phyloP scores from a whole-genome alignment of 2,797 vertebrate genomes.

The Triplophysa yarkandensis region DNA sequence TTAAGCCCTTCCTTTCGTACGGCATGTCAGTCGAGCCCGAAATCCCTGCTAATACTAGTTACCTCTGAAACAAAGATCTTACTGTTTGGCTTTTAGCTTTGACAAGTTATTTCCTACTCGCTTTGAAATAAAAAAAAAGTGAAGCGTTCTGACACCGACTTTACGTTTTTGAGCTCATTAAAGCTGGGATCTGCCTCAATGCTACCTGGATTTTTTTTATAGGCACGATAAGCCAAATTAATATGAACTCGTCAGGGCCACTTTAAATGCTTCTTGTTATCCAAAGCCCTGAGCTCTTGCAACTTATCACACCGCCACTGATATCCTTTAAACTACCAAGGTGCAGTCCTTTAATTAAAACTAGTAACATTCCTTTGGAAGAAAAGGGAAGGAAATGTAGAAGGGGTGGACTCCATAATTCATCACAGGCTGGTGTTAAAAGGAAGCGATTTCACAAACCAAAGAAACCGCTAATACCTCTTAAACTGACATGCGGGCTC shows the following conservation, averaged over 20 bases:
- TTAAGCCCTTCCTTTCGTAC: constrained; percentile 78
- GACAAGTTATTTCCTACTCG: constrained; percentile 71
- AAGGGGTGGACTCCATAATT: constrained; percentile 70
- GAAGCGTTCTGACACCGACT: constrained; percentile 77
- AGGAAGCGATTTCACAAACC: constrained; percentile 56
- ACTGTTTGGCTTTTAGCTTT: constrained; percentile 78
- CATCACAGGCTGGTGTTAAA: constrained; percentile 65
- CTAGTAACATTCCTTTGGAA: constrained; percentile 71
- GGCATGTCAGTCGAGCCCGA: constrained; percentile 79
- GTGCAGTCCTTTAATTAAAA: constrained; percentile 84
- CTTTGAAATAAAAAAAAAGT: constrained; percentile 66
- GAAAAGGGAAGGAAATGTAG: constrained; percentile 63
- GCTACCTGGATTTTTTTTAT: constrained; percentile 75
- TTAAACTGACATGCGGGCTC: constrained; percentile 54
- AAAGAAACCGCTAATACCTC: constrained; percentile 61
- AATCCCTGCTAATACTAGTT: constrained; percentile 85
- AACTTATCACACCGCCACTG: constrained; percentile 79
- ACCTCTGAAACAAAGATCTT: constrained; percentile 80
- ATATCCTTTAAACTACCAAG: constrained; percentile 84
- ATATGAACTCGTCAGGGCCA: constrained; percentile 79
- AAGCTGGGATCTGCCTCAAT: constrained; percentile 78
- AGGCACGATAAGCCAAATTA: constrained; percentile 82
- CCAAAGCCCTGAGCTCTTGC: constrained; percentile 76
- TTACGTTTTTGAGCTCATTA: constrained; percentile 82
- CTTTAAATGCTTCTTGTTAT: constrained; percentile 80